phyloP scores from a whole-genome alignment of 2,797 vertebrate genomes.

The Hydrolagus colliei region DNA sequence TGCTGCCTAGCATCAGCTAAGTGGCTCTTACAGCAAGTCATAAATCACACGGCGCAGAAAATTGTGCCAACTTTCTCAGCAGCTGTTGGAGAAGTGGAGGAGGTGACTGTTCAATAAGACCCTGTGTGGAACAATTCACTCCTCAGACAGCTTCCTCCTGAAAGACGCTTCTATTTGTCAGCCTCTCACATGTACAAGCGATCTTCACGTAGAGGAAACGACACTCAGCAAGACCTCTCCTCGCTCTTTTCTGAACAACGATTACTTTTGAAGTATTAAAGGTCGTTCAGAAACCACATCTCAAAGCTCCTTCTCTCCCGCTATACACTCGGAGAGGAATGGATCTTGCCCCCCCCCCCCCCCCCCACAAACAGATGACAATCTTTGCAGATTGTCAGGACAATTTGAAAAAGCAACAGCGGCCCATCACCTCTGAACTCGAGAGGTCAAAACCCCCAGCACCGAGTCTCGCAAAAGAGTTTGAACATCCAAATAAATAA shows the following conservation, averaged over 20 bases:
- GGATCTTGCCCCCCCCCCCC: background rate
- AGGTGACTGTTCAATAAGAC: background rate
- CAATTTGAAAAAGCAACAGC: background rate
- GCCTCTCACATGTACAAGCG: background rate
- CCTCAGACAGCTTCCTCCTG: background rate
- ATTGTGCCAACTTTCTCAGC: background rate
- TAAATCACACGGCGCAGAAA: background rate
- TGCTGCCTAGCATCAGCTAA: background rate
- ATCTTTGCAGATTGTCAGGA: background rate
- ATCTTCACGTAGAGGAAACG: background rate
- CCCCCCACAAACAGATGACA: background rate
- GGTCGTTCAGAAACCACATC: background rate
- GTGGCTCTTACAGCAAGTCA: background rate
- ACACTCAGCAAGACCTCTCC: background rate
- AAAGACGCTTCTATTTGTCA: background rate
- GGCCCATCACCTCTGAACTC: too few species aligned
- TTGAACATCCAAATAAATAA: too few species aligned
- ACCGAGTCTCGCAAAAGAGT: too few species aligned
- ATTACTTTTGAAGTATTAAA: background rate
- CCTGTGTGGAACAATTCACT: background rate
- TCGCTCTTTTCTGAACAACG: background rate
- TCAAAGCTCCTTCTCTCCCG: background rate
- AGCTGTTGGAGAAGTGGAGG: background rate
- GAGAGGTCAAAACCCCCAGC: too few species aligned
- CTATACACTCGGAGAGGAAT: background rate